Evolutionary conservation across 2,113 vertebrate genomes (phyloP), one percentile per base, ranked within the genome.

Genomic region (Gorsachius goisagi): DNA sequence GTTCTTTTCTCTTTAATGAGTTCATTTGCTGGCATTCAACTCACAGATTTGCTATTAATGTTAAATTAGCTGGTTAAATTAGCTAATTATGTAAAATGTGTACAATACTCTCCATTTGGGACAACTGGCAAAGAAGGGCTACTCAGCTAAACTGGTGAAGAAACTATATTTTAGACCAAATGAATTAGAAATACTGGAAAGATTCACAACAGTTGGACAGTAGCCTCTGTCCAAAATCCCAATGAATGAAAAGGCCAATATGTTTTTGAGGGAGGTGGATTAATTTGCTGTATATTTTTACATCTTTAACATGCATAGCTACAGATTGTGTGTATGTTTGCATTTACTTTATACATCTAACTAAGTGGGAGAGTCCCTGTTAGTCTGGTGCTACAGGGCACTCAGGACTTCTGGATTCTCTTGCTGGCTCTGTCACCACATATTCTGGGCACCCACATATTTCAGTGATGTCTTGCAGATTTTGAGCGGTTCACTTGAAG

Each of bases 41-140:
- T 90, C 79, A 75, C 81, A 91, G 73, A 72, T 91, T 91, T 83
- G 78, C 93, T 67, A 91, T 93, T 96, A 85, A 94, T 94, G 87
- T 92, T 93, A 96, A 88, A 96, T 97, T 95, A 97, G 76, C 82
- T 94, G 73, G 68, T 80, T 88, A 95, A 97, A 91, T 94, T 89
- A 96, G 53, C 90, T 96, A 96, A 97, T 94, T 94, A 94, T 76
- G 52, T 83, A 78, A 90, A 96, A 95, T 80, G 64, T 86, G 88
- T 75, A 69, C 87, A 86, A 35, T 53, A 10, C 20, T 79, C 79
- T 91, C 76, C 58, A 41, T 83, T 74, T 90, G 85, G 88, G 94
- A 88, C 83, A 78, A 81, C 24, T 66, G 79, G 80, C 53, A 88
- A 77, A 55, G 90, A 79, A 76, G 26, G 81, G 72, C 73, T 73